These are phyloP conservation scores for Cotesia chilonis DNA, from an alignment of 1,140 invertebrate genomes.

Conservation along the genomic window DNA sequence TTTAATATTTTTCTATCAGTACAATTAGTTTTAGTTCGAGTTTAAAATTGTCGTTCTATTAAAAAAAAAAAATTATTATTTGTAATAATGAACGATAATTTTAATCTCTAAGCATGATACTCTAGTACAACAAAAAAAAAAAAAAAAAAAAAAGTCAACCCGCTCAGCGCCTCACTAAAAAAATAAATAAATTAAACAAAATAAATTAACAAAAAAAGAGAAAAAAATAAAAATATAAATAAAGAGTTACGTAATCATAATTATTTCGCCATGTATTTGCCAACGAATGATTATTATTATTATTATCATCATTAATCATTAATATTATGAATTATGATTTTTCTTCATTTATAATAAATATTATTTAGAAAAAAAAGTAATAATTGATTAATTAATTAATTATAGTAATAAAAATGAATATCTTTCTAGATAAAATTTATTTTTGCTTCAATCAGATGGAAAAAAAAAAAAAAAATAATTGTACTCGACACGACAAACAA, in stretches of 20 bases:
- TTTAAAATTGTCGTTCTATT: slow-evolving; percentile 27
- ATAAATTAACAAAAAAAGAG: slow-evolving; percentile 29
- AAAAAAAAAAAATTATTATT: background rate
- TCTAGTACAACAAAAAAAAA: slow-evolving; percentile 48
- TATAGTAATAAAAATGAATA: slow-evolving; percentile 57
- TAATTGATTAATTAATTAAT: slow-evolving; percentile 48
- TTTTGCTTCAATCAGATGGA: slow-evolving; percentile 1
- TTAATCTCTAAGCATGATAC: slow-evolving; percentile 45
- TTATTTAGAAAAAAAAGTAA: slow-evolving; percentile 55
- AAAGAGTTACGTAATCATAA: slow-evolving; percentile 54
- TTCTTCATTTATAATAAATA: slow-evolving; percentile 60
- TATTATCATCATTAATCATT: slow-evolving; percentile 36
- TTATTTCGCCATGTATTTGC: slow-evolving; percentile 65
- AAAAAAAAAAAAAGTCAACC: slow-evolving; percentile 38
- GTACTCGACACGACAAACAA: background rate
- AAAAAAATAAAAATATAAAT: slow-evolving; percentile 29
- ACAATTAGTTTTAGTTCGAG: slow-evolving; percentile 42
- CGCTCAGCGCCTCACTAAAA: slow-evolving; percentile 61
- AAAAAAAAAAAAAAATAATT: slow-evolving; percentile 20
- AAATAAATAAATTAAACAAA: slow-evolving; percentile 21
- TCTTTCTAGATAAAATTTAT: slow-evolving; percentile 63
- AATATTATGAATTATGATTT: slow-evolving; percentile 35
- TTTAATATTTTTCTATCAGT: slow-evolving; percentile 42
- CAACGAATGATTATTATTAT: slow-evolving; percentile 59
- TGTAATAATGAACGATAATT: background rate